Base-by-base conservation (phyloP, 2,888 invertebrate genomes). In the Anthophora plumipes region DNA sequence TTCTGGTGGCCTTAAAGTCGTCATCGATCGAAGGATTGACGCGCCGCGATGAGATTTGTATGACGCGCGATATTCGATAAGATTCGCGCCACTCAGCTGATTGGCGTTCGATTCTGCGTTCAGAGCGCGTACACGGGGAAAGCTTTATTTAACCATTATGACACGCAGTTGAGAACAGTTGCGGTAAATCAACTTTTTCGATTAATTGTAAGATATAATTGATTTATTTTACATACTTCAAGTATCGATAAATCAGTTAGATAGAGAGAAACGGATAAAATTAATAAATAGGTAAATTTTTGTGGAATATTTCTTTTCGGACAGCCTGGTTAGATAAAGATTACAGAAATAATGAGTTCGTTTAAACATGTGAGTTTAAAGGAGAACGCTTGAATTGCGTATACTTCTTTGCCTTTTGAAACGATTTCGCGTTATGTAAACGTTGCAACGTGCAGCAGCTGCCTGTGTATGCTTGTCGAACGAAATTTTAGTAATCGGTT, bases 1-100 rank as follows among this genome's bases (percentile, higher is more conserved):
- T 0, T 4, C 0, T 2, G 9, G 31, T n/a, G 8, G n/a, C 0
- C 20, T 54, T 12, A 14, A 1, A 4, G 4, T n/a, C 39, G 17
- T 41, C 52, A 0, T 1, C 17, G 9, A 54, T n/a, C 17, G 9
- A 20, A 17, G 55, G 52, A 17, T 3, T 2, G 41, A 39, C 20
- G 2, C 7, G 12, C 37, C 17, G 12, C 22, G 37, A 8, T 14
- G 7, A 22, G 20, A 7, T 57, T 52, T 11, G 31, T 37, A 20
- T 31, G 25, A 7, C 50, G 22, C 17, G 60, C 17, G 17, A 48
- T 70, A n/a, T 48, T 20, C 7, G 50, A 74, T 37, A 60, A 60
- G 67, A n/a, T 3, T 2, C 6, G 4, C 5, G 14, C 17, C 22
- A 11, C 39, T 37, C 39, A 17, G 39, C 37, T 31, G 22, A 46